These are phyloP conservation scores for Podabrus alpinus DNA, from an alignment of 2,888 invertebrate species.

Conservation along the genomic window DNA sequence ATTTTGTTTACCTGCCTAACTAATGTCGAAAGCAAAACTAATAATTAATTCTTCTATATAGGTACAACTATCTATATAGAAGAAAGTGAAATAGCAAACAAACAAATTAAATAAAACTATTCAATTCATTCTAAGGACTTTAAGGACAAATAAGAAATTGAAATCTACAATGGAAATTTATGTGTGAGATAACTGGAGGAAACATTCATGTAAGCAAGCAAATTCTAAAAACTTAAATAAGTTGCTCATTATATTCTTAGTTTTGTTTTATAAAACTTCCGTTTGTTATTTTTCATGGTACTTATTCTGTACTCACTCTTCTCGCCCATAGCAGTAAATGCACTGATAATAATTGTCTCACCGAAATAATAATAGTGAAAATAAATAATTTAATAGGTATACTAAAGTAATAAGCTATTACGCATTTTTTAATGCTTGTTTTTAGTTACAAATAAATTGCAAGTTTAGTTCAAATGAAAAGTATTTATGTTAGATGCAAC, in stretches of 20 bases:
- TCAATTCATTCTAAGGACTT: not conserved
- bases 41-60: no score
- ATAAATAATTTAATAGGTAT: not conserved
- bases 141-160: not conserved
- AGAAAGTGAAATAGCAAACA: no score
- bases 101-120: no score
- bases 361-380: not conserved
- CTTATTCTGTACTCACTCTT: no score
- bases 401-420: not conserved
- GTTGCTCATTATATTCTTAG: not conserved
- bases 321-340: not conserved
- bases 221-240: not conserved
- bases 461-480: not conserved
- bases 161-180: not conserved
- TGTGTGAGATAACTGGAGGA: not conserved
- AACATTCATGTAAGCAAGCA: not conserved
- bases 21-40: no score
- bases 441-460: not conserved
- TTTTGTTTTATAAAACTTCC: not conserved
- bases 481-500: conserved; percentile 1
- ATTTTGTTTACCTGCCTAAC: no score
- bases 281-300: not conserved
- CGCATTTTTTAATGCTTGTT: not conserved
- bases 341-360: not conserved
- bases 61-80: no score